A percentile compares a stretch with the other conserved stretches of the same genome.
These are phyloP conservation scores for Apamea anceps DNA, from an alignment of 2,888 invertebrate species.

Conservation along the genomic window DNA sequence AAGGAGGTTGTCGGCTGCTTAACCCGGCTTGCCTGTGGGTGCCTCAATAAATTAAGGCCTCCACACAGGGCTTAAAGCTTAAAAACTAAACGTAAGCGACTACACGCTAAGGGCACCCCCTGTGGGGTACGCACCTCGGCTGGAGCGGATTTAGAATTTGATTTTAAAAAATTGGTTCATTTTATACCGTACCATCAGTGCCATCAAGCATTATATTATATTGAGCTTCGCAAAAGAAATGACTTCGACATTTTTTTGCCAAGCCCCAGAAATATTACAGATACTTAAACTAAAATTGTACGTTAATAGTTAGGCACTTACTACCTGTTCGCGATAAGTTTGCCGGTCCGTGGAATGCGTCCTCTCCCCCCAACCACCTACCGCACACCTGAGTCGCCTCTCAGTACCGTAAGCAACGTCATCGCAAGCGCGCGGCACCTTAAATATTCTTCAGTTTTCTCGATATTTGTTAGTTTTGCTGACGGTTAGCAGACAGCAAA, in stretches of 20 bases:
- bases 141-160: not conserved
- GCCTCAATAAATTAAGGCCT: not conserved
- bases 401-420: not conserved
- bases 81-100: not conserved
- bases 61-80: not conserved
- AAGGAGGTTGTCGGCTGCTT: not conserved
- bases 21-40: not conserved
- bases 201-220: not conserved
- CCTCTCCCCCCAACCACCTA: not conserved
- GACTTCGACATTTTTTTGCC: not conserved
- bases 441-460: not conserved
- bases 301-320: not conserved
- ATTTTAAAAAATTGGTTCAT: not conserved
- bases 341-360: not conserved
- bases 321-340: not conserved
- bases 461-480: not conserved
- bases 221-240: conserved; percentile 1
- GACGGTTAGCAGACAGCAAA: not conserved
- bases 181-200: not conserved
- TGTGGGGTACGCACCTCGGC: not conserved
- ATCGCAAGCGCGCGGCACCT: too few relatives aligned
- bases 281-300: conserved; percentile 12
- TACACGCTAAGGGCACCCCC: not conserved
- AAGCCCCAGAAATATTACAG: not conserved
- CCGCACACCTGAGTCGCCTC: not conserved